Percentiles rank a stretch among this genome's conserved stretches.
Conservation (phyloP, 2,888 invertebrate species). For the Notocelia uddmanniana region DNA sequence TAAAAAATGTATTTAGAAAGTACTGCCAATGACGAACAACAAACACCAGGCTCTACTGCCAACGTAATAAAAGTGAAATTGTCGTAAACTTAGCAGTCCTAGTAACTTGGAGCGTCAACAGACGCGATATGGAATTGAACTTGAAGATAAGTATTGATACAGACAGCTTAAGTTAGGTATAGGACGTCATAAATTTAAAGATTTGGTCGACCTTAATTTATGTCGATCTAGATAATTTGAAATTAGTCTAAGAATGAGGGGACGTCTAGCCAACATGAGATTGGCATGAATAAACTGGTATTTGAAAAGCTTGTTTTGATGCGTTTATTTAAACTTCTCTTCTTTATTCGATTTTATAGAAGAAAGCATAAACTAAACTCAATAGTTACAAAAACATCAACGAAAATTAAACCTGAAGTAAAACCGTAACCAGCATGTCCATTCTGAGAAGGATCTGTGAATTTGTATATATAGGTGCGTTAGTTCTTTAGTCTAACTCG, state of each 20-base stretch:
- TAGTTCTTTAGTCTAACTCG: no score
- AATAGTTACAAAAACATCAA: neutral
- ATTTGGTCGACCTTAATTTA: neutral
- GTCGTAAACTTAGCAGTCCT: constrained; percentile 28
- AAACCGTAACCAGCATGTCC: neutral
- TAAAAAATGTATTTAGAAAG: constrained; percentile 11
- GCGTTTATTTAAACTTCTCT: no score
- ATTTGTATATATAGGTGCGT: neutral
- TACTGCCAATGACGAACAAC: constrained; percentile 23
- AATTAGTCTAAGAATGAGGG: constrained; percentile 4
- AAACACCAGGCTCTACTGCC: constrained; percentile 36
- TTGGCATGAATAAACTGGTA: neutral
- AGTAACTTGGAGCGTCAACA: constrained; percentile 22
- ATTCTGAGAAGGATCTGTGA: neutral
- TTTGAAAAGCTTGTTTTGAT: neutral
- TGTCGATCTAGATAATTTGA: neutral
- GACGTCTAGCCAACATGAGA: no score
- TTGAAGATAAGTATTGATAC: constrained; percentile 35
- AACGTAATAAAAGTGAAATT: constrained; percentile 5
- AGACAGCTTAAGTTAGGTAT: constrained; percentile 33
- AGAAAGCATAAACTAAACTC: neutral
- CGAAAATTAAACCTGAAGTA: neutral
- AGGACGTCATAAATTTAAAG: neutral
- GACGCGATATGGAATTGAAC: constrained; percentile 42
- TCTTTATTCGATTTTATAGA: neutral